A percentile compares a stretch with the other conserved stretches of the same genome.
phyloP scores from a whole-genome alignment of 2,797 vertebrate genomes.

The Macrochelys suwanniensis region DNA sequence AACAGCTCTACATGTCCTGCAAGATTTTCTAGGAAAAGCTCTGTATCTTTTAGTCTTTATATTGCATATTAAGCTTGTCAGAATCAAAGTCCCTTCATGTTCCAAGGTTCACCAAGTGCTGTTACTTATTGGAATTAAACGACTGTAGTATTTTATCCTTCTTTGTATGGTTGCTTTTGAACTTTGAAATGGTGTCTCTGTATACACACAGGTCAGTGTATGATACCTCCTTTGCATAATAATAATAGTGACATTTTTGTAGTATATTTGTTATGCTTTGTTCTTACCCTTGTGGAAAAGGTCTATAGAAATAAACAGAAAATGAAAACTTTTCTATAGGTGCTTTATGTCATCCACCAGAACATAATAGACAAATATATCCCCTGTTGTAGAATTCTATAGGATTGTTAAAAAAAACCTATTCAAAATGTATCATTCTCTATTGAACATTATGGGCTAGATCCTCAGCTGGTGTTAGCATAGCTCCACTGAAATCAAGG shows the following conservation, averaged over 20 bases:
- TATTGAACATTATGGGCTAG: accelerated
- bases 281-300: background rate
- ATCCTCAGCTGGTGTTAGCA: accelerated
- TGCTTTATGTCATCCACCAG: background rate
- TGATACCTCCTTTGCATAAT: background rate
- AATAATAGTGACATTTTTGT: accelerated
- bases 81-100: background rate
- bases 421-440: background rate
- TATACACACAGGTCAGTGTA: background rate
- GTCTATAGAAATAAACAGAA: background rate
- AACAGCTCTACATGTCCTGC: background rate
- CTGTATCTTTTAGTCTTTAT: background rate
- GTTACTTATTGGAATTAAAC: background rate
- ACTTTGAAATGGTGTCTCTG: background rate
- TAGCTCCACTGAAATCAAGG: accelerated
- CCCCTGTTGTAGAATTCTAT: background rate
- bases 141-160: background rate
- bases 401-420: background rate
- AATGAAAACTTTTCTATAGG: accelerated
- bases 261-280: background rate
- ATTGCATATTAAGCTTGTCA: background rate
- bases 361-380: background rate
- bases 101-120: background rate
- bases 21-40: background rate
- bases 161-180: background rate